Percentiles rank a stretch among this genome's conserved stretches.
phyloP scores from a whole-genome alignment of 2,113 vertebrate species.

The Albula glossodonta region DNA sequence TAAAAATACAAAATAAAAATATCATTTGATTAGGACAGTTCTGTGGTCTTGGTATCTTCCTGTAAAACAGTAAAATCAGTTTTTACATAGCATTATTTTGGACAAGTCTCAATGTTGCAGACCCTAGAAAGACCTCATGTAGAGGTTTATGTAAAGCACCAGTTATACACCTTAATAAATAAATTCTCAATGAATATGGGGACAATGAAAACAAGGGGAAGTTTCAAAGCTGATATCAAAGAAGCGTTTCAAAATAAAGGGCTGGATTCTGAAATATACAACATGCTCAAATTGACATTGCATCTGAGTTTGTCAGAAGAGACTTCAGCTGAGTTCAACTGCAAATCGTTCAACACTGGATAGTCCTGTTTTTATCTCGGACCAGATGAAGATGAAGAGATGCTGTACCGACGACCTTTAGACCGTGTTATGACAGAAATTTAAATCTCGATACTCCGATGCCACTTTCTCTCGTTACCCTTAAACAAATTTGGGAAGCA shows the following conservation, averaged over 20 bases:
- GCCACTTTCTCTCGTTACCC: no score
- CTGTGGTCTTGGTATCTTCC: not conserved
- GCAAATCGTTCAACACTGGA: no score
- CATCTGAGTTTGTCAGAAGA: no score
- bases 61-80: not conserved
- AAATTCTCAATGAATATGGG: not conserved
- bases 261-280: no score
- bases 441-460: no score
- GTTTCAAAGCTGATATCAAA: not conserved
- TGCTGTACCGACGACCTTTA: no score
- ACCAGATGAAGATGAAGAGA: no score
- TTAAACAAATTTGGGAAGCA: not conserved
- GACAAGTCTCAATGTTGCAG: slow-evolving; percentile 2
- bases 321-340: no score
- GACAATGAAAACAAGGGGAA: not conserved
- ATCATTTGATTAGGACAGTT: not conserved
- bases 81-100: not conserved
- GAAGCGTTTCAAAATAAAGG: not conserved
- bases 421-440: no score
- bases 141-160: slow-evolving; percentile 2
- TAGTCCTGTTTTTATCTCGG: no score
- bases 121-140: not conserved
- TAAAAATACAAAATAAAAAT: not conserved
- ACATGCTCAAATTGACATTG: not conserved
- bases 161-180: slow-evolving; percentile 5